Evolutionary conservation across 2,797 vertebrate species (phyloP), one percentile per base, ranked within the genome.

Genomic region (Alosa sapidissima): DNA sequence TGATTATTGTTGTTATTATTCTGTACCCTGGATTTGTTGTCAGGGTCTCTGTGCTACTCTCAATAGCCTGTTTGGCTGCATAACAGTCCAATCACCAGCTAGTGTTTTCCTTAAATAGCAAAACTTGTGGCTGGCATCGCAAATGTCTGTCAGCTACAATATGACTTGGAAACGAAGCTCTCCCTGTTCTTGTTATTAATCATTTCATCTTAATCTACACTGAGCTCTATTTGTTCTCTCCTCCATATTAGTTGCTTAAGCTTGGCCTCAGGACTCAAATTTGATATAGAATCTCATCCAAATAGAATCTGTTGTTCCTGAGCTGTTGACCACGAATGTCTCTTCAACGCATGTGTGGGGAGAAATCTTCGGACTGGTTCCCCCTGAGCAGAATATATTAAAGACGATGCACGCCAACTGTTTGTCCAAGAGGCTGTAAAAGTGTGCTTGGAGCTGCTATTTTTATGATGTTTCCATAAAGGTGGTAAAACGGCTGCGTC

Each of bases 391-490:
- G 52, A 85, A 55, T 83, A 52, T 82, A 68, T 72, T 28, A 72
- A 52, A 28, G 86, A 83, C 84, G 81, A 82, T 21, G 45, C 83
- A 78, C 45, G 84, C 60, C 36, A 82, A 65, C 75, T 85, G 86
- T 88, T 88, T 89, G 87, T 87, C 86, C 81, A 86, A 83, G 82
- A 84, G 81, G 36, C 81, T 82, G 84, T 87, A 82, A 88, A 88
- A 87, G 81, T 62, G 65, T 51, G 81, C 51, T 83, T 81, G 65
- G 48, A 48, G 72, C 7, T 55, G 81, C 81, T 82, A 65, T 82
- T 87, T 89, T 91, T 87, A 86, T 85, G 84, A 81, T 75, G 87
- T 91, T 89, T 90, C 88, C 88, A 85, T 86, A 85, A 87, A 87
- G 87, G 86, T 88, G 90, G 84, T 89, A 86, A 89, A 81, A 89